Evolutionary conservation across 2,888 invertebrate species (phyloP), one percentile per base, ranked within the genome.

Genomic region (Eremobia ochroleuca): DNA sequence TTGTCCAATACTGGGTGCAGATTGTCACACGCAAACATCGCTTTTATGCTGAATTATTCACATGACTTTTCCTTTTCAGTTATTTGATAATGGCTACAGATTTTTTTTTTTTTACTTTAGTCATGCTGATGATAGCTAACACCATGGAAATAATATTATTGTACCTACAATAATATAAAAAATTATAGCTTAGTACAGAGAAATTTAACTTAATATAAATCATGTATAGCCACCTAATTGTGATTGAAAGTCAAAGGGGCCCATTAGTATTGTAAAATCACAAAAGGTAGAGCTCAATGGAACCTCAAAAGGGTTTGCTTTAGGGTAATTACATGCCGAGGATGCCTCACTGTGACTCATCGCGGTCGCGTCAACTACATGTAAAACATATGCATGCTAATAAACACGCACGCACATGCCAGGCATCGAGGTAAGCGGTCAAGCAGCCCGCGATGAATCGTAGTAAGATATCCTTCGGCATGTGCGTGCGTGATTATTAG

Each of bases 281-380:
- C 9, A 73, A 58, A 34, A 58, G n/a, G 13, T 34, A 2, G 15
- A 28, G 25, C 25, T 37, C 18, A 73, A 18, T 25, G 25, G 25
- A 2, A 55, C 8, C 18, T 31, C 40, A 13, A 72, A 72, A n/a
- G 31, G 25, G 13, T 73, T 72, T 73, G 13, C 21, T 59, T 59
- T n/a, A 28, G n/a, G 21, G 34, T n/a, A 55, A n/a, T n/a, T n/a
- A 55, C n/a, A n/a, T n/a, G 11, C n/a, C 52, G 4, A 52, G n/a
- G n/a, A 52, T 52, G 11, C n/a, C 11, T n/a, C 11, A 52, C 9
- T n/a, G 11, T 11, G 52, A 55, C 13, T 13, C 11, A 25, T 11
- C 25, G 52, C 1, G 11, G 11, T 55, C 52, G n/a, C 52, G 52
- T 11, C 52, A n/a, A 55, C 52, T n/a, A n/a, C 13, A 52, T 52